Evolutionary conservation across 1,140 invertebrate genomes (phyloP).

Genomic region (Phenacoccus solenopsis): DNA sequence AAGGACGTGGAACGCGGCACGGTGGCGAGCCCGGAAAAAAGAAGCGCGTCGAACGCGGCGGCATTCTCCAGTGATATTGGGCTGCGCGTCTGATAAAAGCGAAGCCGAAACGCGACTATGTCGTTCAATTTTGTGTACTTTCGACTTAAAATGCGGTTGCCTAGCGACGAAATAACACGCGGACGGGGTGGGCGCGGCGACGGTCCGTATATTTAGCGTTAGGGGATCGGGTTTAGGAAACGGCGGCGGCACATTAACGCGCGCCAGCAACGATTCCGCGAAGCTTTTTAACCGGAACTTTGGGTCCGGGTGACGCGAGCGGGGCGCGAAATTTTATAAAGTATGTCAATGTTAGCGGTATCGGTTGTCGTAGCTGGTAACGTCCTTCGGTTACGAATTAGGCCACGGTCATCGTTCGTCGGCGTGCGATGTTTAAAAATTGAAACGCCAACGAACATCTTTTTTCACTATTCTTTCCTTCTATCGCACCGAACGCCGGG

Average conservation of each 20-base stretch:
- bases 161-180: too few species aligned
- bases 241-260: background rate
- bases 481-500: too few species aligned
- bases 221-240: background rate
- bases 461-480: too few species aligned
- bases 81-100: background rate
- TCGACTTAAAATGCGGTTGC: background rate
- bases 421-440: background rate
- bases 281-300: conserved; percentile 4
- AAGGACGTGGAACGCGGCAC: too few species aligned
- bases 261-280: background rate
- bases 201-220: too few species aligned
- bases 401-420: conserved; percentile 10
- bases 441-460: background rate
- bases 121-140: conserved; percentile 2
- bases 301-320: background rate
- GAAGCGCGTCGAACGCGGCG: too few species aligned
- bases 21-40: background rate
- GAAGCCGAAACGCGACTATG: background rate
- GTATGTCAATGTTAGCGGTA: conserved; percentile 15
- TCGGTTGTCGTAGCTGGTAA: background rate
- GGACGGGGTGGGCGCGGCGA: too few species aligned
- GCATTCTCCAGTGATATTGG: background rate
- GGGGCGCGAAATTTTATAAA: background rate
- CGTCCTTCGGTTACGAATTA: conserved; percentile 5